Evolutionary conservation across 1,140 invertebrate genomes (phyloP), one percentile per base, ranked within the genome.

Genomic region (Zaprionus inermis): DNA sequence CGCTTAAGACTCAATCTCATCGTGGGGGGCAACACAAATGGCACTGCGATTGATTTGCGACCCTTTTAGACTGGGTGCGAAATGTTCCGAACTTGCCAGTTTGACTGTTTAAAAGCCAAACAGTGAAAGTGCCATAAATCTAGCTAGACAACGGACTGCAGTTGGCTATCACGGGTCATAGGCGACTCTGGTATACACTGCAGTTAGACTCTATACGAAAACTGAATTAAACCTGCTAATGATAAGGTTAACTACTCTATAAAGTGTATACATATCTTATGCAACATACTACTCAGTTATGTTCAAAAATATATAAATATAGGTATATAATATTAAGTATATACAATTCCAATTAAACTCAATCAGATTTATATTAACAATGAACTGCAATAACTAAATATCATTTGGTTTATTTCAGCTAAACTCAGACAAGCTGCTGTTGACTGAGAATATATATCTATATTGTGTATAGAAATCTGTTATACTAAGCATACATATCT

Each of bases 21-120:
- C 38, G 36, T 11, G 14, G 22, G 46, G 57, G 32, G 30, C 49
- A 16, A 20, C 75, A 70, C 36, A 81, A 69, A 60, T 65, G 60
- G 55, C 56, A 58, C 71, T 85, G 82, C 78, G 77, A 83, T 88
- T 88, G 83, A 88, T 88, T 88, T 88, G 73, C 71, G 68, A 78
- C 77, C 76, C 83, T 83, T 88, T 73, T 57, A 59, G 32, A 30
- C 18, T 49, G 44, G 44, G 18, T 44, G 38, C 38, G 7, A 44
- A 44, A n/a, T 44, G 44, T 49, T 28, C 24, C 24, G 5, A 28
- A 28, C 3, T 28, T 49, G 44, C 18, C 44, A 49, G n/a, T 22
- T 20, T 49, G 44, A 22, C 44, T 49, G 18, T 49, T 49, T 49
- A 49, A 49, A 49, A 49, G 44, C 44, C 44, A 49, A 49, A 22